Base-by-base conservation (phyloP, 2,888 invertebrate genomes). In the Junonia oenone region DNA sequence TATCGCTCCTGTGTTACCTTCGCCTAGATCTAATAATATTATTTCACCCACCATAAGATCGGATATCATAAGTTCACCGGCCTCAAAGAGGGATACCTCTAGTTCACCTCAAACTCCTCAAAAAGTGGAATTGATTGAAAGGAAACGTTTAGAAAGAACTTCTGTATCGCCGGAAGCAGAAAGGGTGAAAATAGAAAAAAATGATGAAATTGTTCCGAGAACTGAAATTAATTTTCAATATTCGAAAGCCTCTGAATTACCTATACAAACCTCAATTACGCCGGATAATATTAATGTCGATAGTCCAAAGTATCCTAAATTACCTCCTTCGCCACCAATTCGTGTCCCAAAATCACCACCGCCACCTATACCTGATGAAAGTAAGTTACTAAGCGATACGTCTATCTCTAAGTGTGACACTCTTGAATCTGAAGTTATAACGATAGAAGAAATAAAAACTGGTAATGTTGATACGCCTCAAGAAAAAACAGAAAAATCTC, bases 301-400 rank as follows among this genome's bases (percentile, higher is more conserved):
- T 46, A 45, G 50, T 49, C 46, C 61, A 11, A 63, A 63, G 47
- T 61, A 56, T 56, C 58, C 63, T 55, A 67, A 56, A 48, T 54
- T 58, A 8, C 59, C 66, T 40, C 67, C 65, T 11, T 63, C 66
- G 5, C 62, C 66, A 14, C 65, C 65, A 5, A 45, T 62, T 62
- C 75, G 76, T 61, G 72, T 65, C 61, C 81, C 81, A 64, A 85
- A 79, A 68, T 76, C 83, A 19, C 82, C 78, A 33, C 73, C 85
- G 29, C 84, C 88, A 45, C 83, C 87, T 14, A 57, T 66, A 57
- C 65, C 66, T 4, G 58, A 63, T 26, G 63, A 65, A 45, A 61
- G 50, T 54, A 61, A 29, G 61, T 59, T 19, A 59, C 63, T 50
- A 59, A 65, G 37, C 69, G 76, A 31, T 6, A 14, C 45, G 2